Evolutionary conservation across 2,113 vertebrate species (phyloP).

Genomic region (Murina feae): DNA sequence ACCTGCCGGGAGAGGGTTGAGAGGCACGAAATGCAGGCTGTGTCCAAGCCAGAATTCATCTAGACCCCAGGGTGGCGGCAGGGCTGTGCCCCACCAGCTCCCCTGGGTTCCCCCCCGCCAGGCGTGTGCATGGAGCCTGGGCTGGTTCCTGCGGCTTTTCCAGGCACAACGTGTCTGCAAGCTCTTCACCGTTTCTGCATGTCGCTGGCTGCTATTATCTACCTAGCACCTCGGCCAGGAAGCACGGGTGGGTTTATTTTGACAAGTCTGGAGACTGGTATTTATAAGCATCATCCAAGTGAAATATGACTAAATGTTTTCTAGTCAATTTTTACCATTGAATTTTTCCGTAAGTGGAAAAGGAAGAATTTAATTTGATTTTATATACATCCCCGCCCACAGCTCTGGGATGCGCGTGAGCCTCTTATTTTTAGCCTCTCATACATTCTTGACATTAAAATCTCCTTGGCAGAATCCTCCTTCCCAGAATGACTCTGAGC

Average conservation of each 20-base stretch:
- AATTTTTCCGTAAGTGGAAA: conserved; percentile 54
- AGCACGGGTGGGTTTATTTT: conserved; percentile 23
- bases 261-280: conserved; percentile 47
- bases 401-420: conserved; percentile 17
- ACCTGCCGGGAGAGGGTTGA: conserved; percentile 68
- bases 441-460: conserved; percentile 70
- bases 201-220: background rate
- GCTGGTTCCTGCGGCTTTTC: background rate
- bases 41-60: conserved; percentile 78
- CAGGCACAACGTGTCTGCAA: background rate
- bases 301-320: conserved; percentile 67
- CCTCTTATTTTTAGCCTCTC: conserved; percentile 68
- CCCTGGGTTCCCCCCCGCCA: background rate
- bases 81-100: background rate
- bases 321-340: conserved; percentile 41
- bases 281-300: conserved; percentile 45
- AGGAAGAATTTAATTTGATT: conserved; percentile 60
- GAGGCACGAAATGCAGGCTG: conserved; percentile 77
- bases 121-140: background rate
- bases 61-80: conserved; percentile 3
- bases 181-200: background rate
- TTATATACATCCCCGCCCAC: conserved; percentile 55
- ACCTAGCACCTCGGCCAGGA: background rate
- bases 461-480: conserved; percentile 70
- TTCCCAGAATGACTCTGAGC: conserved; percentile 56